Evolutionary conservation across 2,797 vertebrate genomes (phyloP).

Genomic region (Oreochromis mossambicus): DNA sequence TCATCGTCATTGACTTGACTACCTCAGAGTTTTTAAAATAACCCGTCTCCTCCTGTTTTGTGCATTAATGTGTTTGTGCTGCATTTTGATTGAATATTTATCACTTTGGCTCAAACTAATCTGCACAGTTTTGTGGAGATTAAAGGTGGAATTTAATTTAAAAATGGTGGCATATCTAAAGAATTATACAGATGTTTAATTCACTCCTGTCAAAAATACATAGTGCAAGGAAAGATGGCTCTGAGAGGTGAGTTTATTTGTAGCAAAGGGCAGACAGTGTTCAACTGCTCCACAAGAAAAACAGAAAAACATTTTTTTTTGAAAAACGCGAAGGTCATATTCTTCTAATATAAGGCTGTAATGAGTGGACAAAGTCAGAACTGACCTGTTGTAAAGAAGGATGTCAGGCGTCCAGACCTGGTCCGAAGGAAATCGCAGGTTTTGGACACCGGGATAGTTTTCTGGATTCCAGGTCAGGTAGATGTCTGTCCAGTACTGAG

Average conservation of each 20-base stretch:
- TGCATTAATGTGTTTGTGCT: background rate
- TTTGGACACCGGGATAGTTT: constrained; percentile 86
- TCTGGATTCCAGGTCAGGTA: constrained; percentile 89
- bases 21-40: background rate
- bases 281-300: background rate
- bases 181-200: constrained; percentile 13
- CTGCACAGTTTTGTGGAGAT: constrained; percentile 9
- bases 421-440: constrained; percentile 85
- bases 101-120: background rate
- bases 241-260: background rate
- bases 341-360: background rate
- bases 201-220: background rate
- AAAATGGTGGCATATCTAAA: background rate
- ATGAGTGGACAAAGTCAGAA: background rate
- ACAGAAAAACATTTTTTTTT: background rate
- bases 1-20: background rate
- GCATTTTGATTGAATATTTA: background rate
- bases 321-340: background rate
- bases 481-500: constrained; percentile 84
- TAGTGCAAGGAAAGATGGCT: background rate
- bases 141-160: background rate
- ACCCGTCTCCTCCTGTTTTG: background rate
- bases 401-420: constrained; percentile 93
- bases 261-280: background rate
- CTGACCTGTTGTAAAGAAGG: constrained; percentile 92